phyloP scores from a whole-genome alignment of 2,797 vertebrate species.

The Chanos chanos region DNA sequence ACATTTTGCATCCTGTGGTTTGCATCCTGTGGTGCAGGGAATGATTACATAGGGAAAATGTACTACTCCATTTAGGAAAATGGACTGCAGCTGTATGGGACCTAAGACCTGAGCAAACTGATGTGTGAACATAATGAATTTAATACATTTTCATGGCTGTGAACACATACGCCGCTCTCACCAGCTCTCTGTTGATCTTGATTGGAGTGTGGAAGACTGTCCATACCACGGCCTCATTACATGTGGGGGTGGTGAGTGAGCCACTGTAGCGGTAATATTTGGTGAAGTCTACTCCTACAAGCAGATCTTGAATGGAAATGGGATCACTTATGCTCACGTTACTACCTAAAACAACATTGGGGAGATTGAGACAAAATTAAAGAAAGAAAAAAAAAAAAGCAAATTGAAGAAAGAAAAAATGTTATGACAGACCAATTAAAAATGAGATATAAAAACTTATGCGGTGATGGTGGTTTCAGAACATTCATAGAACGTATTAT shows the following conservation, averaged over 20 bases:
- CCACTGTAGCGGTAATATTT: constrained; percentile 65
- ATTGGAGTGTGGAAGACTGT: constrained; percentile 65
- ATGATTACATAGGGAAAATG: too few relatives aligned
- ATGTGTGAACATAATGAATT: too few relatives aligned
- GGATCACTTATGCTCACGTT: not conserved
- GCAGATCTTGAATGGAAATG: constrained; percentile 58
- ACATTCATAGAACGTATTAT: not conserved
- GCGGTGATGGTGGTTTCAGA: not conserved
- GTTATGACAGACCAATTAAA: not conserved
- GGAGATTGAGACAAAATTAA: too few relatives aligned
- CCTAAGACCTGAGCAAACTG: too few relatives aligned
- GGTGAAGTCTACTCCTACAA: constrained; percentile 49
- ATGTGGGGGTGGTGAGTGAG: constrained; percentile 63
- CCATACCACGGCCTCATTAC: constrained; percentile 59
- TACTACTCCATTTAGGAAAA: too few relatives aligned
- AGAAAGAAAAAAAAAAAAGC: not conserved
- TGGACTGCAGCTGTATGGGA: too few relatives aligned
- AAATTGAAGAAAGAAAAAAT: not conserved
- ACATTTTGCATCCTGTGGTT: too few relatives aligned
- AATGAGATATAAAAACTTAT: too few relatives aligned
- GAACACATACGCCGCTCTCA: too few relatives aligned
- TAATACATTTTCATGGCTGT: too few relatives aligned
- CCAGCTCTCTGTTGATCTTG: constrained; percentile 48
- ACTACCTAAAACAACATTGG: constrained; percentile 23
- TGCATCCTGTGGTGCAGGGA: too few relatives aligned